phyloP scores from a whole-genome alignment of 2,113 vertebrate genomes.

The Kryptolebias marmoratus region DNA sequence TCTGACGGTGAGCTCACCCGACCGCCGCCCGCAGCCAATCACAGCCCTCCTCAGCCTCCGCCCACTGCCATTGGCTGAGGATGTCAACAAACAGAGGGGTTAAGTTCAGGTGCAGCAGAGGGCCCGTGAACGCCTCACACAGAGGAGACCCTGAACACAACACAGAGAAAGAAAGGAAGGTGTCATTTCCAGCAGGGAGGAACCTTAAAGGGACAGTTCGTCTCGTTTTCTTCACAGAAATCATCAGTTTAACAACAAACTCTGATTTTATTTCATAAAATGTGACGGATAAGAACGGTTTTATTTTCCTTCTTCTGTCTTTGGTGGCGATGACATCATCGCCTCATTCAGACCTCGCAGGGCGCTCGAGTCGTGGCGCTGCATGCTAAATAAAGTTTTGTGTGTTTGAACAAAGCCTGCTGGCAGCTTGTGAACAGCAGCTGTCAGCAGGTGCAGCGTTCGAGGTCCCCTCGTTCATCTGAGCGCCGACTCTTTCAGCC shows the following conservation, averaged over 20 bases:
- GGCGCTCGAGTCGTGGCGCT: background rate
- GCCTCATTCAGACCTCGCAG: conserved; percentile 1
- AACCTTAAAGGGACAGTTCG: conserved; percentile 9
- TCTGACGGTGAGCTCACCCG: conserved; percentile 34
- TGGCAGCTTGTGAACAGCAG: conserved; percentile 17
- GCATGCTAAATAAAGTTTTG: conserved; percentile 55
- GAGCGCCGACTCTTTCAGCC: background rate
- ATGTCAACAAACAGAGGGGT: conserved; percentile 12
- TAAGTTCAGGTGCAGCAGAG: conserved; percentile 12
- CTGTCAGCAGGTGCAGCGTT: conserved; percentile 10
- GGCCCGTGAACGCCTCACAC: conserved; percentile 33
- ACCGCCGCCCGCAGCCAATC: conserved; percentile 46
- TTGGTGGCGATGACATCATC: conserved; percentile 16
- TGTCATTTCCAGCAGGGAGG: conserved; percentile 1
- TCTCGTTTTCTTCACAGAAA: background rate
- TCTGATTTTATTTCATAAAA: background rate
- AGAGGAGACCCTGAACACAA: background rate
- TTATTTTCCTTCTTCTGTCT: background rate
- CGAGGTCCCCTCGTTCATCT: conserved; percentile 23
- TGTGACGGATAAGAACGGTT: background rate
- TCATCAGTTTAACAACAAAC: background rate
- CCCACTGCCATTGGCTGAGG: conserved; percentile 24
- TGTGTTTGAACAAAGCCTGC: conserved; percentile 38
- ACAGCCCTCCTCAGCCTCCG: conserved; percentile 17
- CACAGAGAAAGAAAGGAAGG: background rate